Conservation (phyloP, 1,140 invertebrate genomes). For the Gryon sp. region DNA sequence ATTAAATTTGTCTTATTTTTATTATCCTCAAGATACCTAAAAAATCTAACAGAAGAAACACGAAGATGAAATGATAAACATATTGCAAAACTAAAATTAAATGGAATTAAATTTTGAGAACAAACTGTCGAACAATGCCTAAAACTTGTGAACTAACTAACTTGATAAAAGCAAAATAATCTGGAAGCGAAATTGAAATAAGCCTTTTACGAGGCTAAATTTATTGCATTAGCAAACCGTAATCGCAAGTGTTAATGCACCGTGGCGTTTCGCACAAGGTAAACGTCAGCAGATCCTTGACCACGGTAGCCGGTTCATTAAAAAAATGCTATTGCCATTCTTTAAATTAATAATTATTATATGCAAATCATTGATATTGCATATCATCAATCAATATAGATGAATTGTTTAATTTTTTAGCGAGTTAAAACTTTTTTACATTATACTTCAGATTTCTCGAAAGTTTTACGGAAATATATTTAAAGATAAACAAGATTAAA, state of each 20-base stretch:
- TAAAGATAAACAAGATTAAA: no score
- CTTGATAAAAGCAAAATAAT: constrained; percentile 26
- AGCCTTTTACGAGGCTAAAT: constrained; percentile 42
- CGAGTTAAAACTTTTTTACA: no score
- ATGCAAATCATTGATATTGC: constrained; percentile 15
- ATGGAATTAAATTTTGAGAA: background rate
- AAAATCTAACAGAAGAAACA: no score
- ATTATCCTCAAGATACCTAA: no score
- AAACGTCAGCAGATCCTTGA: constrained; percentile 51
- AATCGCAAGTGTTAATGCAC: constrained; percentile 57
- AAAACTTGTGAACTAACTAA: constrained; percentile 20
- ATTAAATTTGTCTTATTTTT: no score
- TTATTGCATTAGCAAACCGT: constrained; percentile 31
- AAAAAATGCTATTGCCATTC: constrained; percentile 24
- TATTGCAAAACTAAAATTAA: no score
- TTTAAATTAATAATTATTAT: constrained; percentile 50
- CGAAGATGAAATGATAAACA: no score
- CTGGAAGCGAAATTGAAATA: constrained; percentile 35
- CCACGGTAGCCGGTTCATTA: constrained; percentile 27
- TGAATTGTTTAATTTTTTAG: no score
- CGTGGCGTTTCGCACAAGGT: constrained; percentile 36
- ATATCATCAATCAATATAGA: no score
- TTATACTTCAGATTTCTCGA: no score
- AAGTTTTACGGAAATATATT: no score
- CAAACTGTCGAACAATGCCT: constrained; percentile 8